Conservation (phyloP, 2,113 vertebrate genomes). For the Albula goreensis region DNA sequence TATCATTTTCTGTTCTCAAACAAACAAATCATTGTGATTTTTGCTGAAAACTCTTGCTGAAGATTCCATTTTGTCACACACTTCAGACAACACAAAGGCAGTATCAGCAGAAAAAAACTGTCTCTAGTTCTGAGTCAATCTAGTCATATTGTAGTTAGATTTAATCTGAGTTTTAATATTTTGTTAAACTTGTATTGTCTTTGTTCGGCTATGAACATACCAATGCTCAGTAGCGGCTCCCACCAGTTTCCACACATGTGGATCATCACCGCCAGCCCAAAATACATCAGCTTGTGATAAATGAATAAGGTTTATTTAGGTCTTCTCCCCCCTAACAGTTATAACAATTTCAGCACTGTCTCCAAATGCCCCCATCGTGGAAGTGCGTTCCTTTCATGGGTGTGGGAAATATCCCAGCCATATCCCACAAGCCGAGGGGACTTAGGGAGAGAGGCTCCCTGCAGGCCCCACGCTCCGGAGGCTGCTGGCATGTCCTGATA, state of each 20-base stretch:
- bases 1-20: too few species aligned
- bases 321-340: background rate
- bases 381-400: slow-evolving; percentile 54
- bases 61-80: too few species aligned
- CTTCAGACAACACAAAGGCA: background rate
- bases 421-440: slow-evolving; percentile 41
- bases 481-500: slow-evolving; percentile 42
- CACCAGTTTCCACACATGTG: background rate
- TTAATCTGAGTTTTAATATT: background rate
- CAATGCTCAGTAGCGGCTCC: background rate
- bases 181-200: background rate
- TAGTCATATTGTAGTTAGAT: background rate
- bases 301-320: background rate
- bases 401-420: slow-evolving; percentile 53
- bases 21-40: too few species aligned
- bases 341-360: slow-evolving; percentile 18
- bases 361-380: slow-evolving; percentile 32
- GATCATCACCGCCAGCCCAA: background rate
- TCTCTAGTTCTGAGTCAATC: background rate
- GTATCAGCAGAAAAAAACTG: too few species aligned
- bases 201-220: background rate
- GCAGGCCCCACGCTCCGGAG: slow-evolving; percentile 27
- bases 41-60: too few species aligned
- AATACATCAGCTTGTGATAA: background rate
- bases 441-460: slow-evolving; percentile 20